Conservation (phyloP, 2,888 invertebrate genomes). For the Seira ritae region DNA sequence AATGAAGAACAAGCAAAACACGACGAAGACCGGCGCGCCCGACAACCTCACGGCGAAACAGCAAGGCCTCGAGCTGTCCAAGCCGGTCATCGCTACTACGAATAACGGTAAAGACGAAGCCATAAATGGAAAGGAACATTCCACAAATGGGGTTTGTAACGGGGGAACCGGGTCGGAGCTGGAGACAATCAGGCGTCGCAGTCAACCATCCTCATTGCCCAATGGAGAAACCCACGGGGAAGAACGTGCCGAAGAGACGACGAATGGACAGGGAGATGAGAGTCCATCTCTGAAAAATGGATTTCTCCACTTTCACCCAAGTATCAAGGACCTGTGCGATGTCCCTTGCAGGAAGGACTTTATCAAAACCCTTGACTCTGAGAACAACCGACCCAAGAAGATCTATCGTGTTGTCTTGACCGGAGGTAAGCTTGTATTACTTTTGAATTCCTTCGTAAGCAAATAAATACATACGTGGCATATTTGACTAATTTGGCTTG, state of each 20-base stretch:
- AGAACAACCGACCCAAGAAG: slow-evolving; percentile 77
- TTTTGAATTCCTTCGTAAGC: background rate
- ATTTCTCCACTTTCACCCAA: slow-evolving; percentile 53
- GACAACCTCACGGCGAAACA: slow-evolving; percentile 8
- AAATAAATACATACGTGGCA: background rate
- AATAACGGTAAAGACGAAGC: background rate
- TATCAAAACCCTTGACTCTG: slow-evolving; percentile 57
- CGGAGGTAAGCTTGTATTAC: slow-evolving; percentile 84
- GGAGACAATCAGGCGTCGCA: background rate
- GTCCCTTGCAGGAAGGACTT: slow-evolving; percentile 57
- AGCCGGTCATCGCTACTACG: background rate
- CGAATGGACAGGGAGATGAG: slow-evolving; percentile 11
- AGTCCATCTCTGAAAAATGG: slow-evolving; percentile 54
- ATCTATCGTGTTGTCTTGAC: slow-evolving; percentile 91
- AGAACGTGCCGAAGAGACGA: background rate
- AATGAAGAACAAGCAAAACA: slow-evolving; percentile 24
- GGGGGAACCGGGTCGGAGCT: background rate
- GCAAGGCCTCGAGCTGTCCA: background rate
- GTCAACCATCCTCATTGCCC: background rate
- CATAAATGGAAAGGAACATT: slow-evolving; percentile 30
- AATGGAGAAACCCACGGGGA: slow-evolving; percentile 7
- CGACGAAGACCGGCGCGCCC: background rate
- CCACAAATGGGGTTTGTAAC: slow-evolving; percentile 18
- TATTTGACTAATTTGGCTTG: background rate
- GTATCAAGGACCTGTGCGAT: slow-evolving; percentile 53